These are phyloP conservation scores for Tetramorium bicarinatum DNA, from an alignment of 2,888 invertebrate genomes.

Conservation along the genomic window DNA sequence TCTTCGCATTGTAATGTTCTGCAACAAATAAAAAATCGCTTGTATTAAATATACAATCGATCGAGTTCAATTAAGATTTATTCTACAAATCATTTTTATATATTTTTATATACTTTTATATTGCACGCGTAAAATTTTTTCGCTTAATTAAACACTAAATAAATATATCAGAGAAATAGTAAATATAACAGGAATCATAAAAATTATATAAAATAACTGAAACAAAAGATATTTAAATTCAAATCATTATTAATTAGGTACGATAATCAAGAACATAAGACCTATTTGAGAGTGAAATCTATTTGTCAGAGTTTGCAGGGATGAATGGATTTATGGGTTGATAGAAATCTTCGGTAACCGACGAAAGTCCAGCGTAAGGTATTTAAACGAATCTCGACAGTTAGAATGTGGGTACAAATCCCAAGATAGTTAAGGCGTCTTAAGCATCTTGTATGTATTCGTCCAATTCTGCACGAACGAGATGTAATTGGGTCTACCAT, in stretches of 20 bases:
- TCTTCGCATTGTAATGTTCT: conserved; percentile 36
- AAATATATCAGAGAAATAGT: too few relatives aligned
- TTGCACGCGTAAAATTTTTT: too few relatives aligned
- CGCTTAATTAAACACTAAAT: too few relatives aligned
- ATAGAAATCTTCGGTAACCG: conserved; percentile 36
- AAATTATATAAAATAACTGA: not conserved
- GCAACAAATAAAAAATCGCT: conserved; percentile 48
- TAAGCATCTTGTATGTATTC: conserved; percentile 76
- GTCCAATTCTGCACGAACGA: conserved; percentile 72
- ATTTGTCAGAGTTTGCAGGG: not conserved
- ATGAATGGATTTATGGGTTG: conserved; percentile 32
- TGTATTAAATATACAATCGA: conserved; percentile 15
- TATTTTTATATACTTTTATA: too few relatives aligned
- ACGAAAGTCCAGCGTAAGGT: conserved; percentile 55
- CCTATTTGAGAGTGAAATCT: not conserved
- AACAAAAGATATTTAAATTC: not conserved
- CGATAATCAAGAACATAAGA: not conserved
- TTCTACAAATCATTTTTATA: not conserved
- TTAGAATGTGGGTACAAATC: conserved; percentile 72
- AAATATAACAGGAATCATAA: too few relatives aligned
- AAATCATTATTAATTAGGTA: not conserved
- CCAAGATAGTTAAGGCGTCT: conserved; percentile 74
- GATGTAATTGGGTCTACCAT: conserved; percentile 78
- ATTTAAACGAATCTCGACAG: conserved; percentile 71
- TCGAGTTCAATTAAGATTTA: not conserved